Evolutionary conservation across 2,888 invertebrate genomes (phyloP), one percentile per base, ranked within the genome.

Genomic region (Branchellion lobata): DNA sequence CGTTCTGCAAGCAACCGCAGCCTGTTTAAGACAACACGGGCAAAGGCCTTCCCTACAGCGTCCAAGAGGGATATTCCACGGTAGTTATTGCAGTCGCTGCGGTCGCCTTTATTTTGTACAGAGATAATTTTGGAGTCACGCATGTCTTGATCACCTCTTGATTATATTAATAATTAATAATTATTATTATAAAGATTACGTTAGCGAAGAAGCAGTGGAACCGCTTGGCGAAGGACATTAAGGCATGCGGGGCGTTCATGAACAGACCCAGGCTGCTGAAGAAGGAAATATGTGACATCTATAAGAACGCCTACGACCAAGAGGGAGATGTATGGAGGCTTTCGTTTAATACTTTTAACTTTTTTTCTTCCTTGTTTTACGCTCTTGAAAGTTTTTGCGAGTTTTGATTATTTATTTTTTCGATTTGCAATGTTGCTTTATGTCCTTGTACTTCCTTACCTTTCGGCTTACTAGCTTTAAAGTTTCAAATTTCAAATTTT

Each of bases 201-300:
- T 31, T 27, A 8, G 77, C 65, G 27, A 77, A 34, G 33, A 77
- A 77, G 65, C 57, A 65, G 29, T 53, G 47, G 61, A 77, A 77
- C 77, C 61, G 77, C 14, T 65, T 77, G 77, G 77, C 53, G 36
- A 65, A n/a, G 31, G 77, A 77, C 27, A 33, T 77, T 21, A 61
- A 77, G 65, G 29, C 31, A 1, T 77, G 77, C 24, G 47, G 33
- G 18, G 34, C 11, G 14, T n/a, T 36, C 21, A 33, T 77, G 57
- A 57, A 77, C 33, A 77, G 53, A 33, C 61, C 77, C 18, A 29
- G 77, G 27, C 1, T 65, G 24, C 53, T 77, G n/a, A 77, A 77
- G 40, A 77, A 65, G 57, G 31, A 18, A 11, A 77, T 77, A 3
- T 33, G 53, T 33, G 27, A 31, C 31, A 53, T 77, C 29, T 77